A percentile compares a stretch with the other conserved stretches of the same genome.
These are phyloP conservation scores for Crenuchus spilurus DNA, from an alignment of 2,797 vertebrate species.

Conservation along the genomic window DNA sequence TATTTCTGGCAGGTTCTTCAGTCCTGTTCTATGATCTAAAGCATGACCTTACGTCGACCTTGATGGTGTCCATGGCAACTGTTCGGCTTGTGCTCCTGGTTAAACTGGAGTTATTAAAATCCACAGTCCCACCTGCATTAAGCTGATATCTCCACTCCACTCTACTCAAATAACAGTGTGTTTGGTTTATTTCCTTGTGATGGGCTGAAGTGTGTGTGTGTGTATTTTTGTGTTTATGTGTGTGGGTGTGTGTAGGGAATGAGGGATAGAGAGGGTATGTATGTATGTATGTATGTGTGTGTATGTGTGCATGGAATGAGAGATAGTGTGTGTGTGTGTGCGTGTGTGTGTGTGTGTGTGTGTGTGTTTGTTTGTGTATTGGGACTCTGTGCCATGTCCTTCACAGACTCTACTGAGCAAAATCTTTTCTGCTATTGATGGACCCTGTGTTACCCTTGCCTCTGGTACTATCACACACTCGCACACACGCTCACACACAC, in stretches of 20 bases:
- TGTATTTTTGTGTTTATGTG: background rate
- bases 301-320: background rate
- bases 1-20: background rate
- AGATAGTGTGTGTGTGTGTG: background rate
- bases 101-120: background rate
- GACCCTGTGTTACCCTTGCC: background rate
- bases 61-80: constrained; percentile 35
- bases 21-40: constrained; percentile 16
- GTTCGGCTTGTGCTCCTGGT: background rate
- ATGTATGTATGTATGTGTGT: background rate
- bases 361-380: background rate
- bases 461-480: constrained; percentile 15
- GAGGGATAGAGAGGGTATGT: background rate
- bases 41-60: constrained; percentile 42
- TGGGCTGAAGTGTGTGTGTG: background rate
- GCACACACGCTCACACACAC: background rate
- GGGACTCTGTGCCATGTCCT: constrained; percentile 28
- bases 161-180: constrained; percentile 24
- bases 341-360: background rate
- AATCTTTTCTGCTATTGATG: constrained; percentile 39
- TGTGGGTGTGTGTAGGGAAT: background rate
- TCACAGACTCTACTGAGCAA: constrained; percentile 13
- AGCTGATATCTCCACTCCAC: background rate
- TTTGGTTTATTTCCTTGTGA: constrained; percentile 20
- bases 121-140: constrained; percentile 19